Base-by-base conservation (phyloP, 2,888 invertebrate genomes). In the Lumbricus terrestris region DNA sequence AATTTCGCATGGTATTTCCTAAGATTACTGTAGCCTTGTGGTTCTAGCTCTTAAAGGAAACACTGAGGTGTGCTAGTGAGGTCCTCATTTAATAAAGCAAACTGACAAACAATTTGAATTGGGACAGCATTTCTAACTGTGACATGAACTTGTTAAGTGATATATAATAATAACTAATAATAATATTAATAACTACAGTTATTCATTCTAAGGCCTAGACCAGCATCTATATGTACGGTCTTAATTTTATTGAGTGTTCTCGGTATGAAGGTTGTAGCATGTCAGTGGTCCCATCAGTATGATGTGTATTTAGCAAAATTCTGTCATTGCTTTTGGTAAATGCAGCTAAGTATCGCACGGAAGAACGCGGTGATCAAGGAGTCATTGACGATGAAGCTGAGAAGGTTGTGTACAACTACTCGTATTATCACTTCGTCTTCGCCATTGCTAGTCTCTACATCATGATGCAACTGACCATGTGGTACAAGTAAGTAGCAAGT, bases 381-480 rank as follows among this genome's bases (percentile, higher is more conserved):
- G 93, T 95, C 18, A 92, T 94, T 18, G 93, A 94, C 40, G 95
- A 95, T 93, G 95, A 95, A 91, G 92, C 92, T 18, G 93, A 93
- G n/a, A 94, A 94, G 23, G 94, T 95, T 35, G 93, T 93, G 20
- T 95, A 95, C 93, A 95, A 95, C 92, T 95, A 95, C 91, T 93
- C 95, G 33, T 95, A 95, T 92, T 95, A 95, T 93, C 95, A 95
- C 91, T 93, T 95, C 89, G 93, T 95, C 90, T 95, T 95, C 91
- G 93, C 93, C 88, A 92, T 95, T 89, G 95, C 95, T 35, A 93
- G 94, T 89, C 94, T 95, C 89, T 95, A 95, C 92, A 94, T 95
- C 91, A 95, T 95, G 95, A 95, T 95, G 95, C 95, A 95, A 92
- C 93, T 95, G 33, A 95, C 95, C 35, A 95, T 95, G 92, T 95